phyloP scores from a whole-genome alignment of 2,113 vertebrate genomes.

The Harpagus bidentatus region DNA sequence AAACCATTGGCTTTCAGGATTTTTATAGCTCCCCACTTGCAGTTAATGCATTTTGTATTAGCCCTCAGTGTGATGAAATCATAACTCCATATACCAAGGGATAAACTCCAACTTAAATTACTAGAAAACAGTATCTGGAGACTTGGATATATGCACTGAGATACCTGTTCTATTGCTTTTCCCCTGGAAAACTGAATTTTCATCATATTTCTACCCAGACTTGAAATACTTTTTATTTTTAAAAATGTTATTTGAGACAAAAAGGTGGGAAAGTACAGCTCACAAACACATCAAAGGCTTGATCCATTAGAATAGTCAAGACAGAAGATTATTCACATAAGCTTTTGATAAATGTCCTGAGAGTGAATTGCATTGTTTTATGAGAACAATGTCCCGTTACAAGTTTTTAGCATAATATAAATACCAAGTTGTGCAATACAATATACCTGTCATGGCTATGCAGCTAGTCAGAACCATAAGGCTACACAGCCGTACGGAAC shows the following conservation, averaged over 20 bases:
- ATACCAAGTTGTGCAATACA: neutral
- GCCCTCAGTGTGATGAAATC: slow-evolving; percentile 14
- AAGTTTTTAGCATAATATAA: neutral
- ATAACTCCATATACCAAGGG: neutral
- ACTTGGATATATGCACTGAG: neutral
- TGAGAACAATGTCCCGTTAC: neutral
- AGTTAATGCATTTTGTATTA: slow-evolving; percentile 27
- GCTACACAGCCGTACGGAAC: neutral
- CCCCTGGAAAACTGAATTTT: neutral
- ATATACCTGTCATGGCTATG: neutral
- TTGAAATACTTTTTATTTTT: neutral
- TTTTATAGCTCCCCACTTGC: neutral
- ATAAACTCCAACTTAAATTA: slow-evolving; percentile 12
- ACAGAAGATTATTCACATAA: neutral
- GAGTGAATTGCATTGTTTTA: neutral
- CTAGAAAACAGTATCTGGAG: neutral
- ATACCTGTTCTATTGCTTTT: neutral
- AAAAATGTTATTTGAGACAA: neutral
- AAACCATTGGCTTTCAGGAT: neutral
- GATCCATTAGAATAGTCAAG: neutral
- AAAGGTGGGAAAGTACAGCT: neutral
- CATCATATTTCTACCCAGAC: neutral
- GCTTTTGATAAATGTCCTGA: neutral
- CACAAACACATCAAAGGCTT: neutral
- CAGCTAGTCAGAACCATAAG: neutral